Percentiles rank a stretch among this genome's conserved stretches.
phyloP scores from a whole-genome alignment of 2,797 vertebrate genomes.

The Alfaro cultratus region DNA sequence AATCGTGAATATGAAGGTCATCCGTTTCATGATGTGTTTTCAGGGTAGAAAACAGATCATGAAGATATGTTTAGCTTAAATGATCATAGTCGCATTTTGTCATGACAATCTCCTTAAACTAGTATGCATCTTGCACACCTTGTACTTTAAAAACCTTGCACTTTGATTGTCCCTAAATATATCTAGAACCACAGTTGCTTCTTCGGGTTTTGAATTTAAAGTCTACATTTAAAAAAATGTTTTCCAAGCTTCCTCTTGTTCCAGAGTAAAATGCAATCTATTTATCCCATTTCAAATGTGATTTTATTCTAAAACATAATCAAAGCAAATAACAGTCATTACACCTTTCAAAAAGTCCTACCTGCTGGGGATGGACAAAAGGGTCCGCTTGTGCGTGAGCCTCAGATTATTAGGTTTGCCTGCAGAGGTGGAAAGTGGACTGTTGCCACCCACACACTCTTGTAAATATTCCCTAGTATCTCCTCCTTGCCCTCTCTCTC shows the following conservation, averaged over 20 bases:
- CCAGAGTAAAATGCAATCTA: not conserved
- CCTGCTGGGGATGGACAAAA: conserved; percentile 33
- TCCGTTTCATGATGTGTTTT: not conserved
- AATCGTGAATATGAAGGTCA: not conserved
- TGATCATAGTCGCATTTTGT: not conserved
- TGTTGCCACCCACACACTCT: conserved; percentile 64
- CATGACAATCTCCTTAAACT: not conserved
- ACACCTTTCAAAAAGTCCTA: conserved; percentile 34
- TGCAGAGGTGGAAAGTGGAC: conserved; percentile 58
- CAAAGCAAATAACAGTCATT: conserved; percentile 59
- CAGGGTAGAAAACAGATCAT: not conserved
- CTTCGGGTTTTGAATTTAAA: not conserved
- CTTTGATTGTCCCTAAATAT: not conserved
- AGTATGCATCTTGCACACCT: not conserved
- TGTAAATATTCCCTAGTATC: conserved; percentile 46
- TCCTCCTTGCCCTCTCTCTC: conserved; percentile 1
- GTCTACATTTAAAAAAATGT: not conserved
- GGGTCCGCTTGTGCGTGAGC: conserved; percentile 52
- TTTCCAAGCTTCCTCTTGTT: not conserved
- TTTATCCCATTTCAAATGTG: conserved; percentile 10
- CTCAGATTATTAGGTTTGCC: conserved; percentile 61
- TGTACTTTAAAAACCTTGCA: not conserved
- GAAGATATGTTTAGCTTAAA: not conserved
- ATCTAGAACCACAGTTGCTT: not conserved
- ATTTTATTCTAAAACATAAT: not conserved